Base-by-base conservation (phyloP, 2,797 vertebrate species). In the Todus mexicanus region DNA sequence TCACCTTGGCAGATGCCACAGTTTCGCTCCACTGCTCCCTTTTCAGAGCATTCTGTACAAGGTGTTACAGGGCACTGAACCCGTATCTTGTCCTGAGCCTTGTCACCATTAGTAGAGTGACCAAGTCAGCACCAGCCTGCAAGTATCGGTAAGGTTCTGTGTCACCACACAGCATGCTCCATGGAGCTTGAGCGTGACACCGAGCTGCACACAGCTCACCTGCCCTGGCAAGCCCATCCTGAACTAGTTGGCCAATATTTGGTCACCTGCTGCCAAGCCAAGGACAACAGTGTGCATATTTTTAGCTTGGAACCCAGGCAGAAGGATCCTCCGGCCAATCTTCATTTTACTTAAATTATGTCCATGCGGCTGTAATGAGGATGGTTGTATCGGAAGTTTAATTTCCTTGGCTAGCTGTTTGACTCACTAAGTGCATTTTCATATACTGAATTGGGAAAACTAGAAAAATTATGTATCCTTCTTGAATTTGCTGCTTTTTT, bases 281-380 rank as follows among this genome's bases (percentile, higher is more conserved):
- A 56, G 29, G 18, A 45, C 48, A 73, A 73, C 0, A 0, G 1
- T 7, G 21, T 8, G 12, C 4, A 1, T 23, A 27, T 43, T 74
- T 92, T 83, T 50, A 89, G 47, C 35, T 81, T 59, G 69, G 35
- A 69, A 92, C 4, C 4, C 29, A 78, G 27, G 16, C 73, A 45
- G 8, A n/a, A 43, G 4, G 8, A 61, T 6, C 9, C 4, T 63
- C 21, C 21, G 8, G 48, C 12, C 18, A 61, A 38, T 17, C 27
- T 40, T 83, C 56, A 13, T 75, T 63, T 65, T 31, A 48, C 37
- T 59, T 53, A 29, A 5, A 43, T 15, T 2, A 27, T 14, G 8
- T 51, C 42, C 15, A 25, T 12, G 54, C 33, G 42, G 35, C 20
- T 66, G 8, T 23, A 88, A 50, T 8, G 23, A 81, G 9, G 13